Percentiles rank a stretch among this genome's conserved stretches.
Conservation (phyloP, 1,140 invertebrate genomes). For the Papilio xuthus region DNA sequence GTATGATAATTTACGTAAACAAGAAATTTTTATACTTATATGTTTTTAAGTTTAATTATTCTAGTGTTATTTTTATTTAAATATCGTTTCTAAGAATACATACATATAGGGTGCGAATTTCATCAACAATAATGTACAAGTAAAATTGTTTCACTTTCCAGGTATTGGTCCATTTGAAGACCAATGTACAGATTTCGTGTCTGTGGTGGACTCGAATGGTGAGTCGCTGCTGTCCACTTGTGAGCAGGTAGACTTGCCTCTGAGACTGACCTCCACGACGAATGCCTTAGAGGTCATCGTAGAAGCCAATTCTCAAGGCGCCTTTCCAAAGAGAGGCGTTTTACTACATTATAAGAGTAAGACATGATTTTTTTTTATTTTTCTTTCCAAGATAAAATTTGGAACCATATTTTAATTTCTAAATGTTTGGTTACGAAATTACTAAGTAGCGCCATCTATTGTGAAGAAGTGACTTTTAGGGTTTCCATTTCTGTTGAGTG, state of each 20-base stretch:
- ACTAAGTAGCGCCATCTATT: not conserved
- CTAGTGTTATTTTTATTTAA: not conserved
- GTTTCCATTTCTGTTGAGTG: not conserved
- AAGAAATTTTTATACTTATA: not conserved
- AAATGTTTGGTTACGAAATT: too few relatives aligned
- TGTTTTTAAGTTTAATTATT: not conserved
- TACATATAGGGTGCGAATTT: not conserved
- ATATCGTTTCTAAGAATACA: not conserved
- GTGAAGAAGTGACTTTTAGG: not conserved
- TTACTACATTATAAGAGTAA: constrained; percentile 83
- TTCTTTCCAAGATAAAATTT: not conserved
- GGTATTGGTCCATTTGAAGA: constrained; percentile 74
- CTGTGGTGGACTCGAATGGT: constrained; percentile 73
- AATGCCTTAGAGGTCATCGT: constrained; percentile 74
- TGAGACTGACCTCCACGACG: constrained; percentile 70
- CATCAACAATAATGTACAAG: not conserved
- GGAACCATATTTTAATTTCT: too few relatives aligned
- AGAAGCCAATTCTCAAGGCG: constrained; percentile 71
- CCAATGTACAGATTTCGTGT: constrained; percentile 75
- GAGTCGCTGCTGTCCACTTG: constrained; percentile 70
- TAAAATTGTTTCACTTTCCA: constrained; percentile 49
- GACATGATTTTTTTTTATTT: constrained; percentile 35
- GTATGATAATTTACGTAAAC: constrained; percentile 41
- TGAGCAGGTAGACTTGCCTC: constrained; percentile 77
- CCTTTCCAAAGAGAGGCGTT: constrained; percentile 82